Evolutionary conservation across 2,113 vertebrate genomes (phyloP).

Genomic region (Pangasianodon hypophthalmus): DNA sequence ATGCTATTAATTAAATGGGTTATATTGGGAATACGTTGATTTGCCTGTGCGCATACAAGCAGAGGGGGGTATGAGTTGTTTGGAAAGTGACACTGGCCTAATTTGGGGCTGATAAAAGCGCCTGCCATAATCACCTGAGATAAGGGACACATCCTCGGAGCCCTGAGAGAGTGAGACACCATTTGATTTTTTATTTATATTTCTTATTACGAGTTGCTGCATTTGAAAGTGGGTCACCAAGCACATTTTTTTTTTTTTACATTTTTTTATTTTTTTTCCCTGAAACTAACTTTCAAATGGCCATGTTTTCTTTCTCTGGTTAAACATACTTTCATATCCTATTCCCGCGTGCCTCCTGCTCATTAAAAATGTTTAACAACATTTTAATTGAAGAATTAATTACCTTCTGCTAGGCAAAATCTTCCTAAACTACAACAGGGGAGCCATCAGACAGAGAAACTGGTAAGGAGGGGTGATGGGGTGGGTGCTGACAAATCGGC

Average conservation of each 20-base stretch:
- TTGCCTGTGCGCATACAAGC: slow-evolving; percentile 47
- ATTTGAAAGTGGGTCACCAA: slow-evolving; percentile 75
- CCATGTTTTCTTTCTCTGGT: slow-evolving; percentile 73
- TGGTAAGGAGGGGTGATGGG: slow-evolving; percentile 9
- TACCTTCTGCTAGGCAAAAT: slow-evolving; percentile 80
- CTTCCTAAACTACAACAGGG: slow-evolving; percentile 80
- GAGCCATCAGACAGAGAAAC: slow-evolving; percentile 72
- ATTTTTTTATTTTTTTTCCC: background rate
- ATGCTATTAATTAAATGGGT: slow-evolving; percentile 70
- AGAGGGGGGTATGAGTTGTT: slow-evolving; percentile 63
- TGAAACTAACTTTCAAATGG: slow-evolving; percentile 74
- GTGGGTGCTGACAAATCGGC: slow-evolving; percentile 45
- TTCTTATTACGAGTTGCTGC: slow-evolving; percentile 56
- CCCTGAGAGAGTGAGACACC: slow-evolving; percentile 59
- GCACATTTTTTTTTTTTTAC: slow-evolving; percentile 60
- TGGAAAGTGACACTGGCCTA: slow-evolving; percentile 71
- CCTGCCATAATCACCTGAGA: slow-evolving; percentile 75
- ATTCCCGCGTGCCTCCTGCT: slow-evolving; percentile 78
- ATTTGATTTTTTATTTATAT: slow-evolving; percentile 77
- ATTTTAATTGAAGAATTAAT: slow-evolving; percentile 88
- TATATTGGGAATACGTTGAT: slow-evolving; percentile 67
- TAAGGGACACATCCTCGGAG: slow-evolving; percentile 73
- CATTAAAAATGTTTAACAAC: slow-evolving; percentile 88
- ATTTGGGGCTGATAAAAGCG: slow-evolving; percentile 66
- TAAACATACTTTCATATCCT: slow-evolving; percentile 78